phyloP scores from a whole-genome alignment of 2,888 invertebrate species.

The Keiferia lycopersicella region DNA sequence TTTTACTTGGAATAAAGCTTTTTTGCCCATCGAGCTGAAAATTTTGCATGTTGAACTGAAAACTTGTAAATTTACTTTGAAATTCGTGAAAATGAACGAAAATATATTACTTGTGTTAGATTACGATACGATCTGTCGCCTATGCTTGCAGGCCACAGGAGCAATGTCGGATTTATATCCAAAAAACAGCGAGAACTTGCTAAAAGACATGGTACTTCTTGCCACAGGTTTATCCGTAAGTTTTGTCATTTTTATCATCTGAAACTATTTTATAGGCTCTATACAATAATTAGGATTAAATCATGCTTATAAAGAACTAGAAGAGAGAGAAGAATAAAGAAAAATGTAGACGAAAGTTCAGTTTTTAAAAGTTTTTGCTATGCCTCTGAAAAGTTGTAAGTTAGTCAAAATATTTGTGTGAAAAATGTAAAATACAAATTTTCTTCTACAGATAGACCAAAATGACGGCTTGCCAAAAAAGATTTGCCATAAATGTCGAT shows the following conservation, averaged over 20 bases:
- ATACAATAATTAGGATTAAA: too few relatives aligned
- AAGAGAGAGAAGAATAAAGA: too few relatives aligned
- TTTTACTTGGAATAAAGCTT: background rate
- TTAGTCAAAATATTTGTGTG: too few relatives aligned
- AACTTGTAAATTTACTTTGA: background rate
- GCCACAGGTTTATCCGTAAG: conserved; percentile 34
- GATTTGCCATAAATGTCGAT: conserved; percentile 40
- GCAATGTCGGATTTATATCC: conserved; percentile 39
- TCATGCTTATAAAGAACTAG: too few relatives aligned
- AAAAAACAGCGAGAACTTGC: conserved; percentile 29
- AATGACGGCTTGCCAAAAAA: conserved; percentile 36
- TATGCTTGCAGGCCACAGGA: conserved; percentile 37
- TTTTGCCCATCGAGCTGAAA: background rate
- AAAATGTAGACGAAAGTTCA: too few relatives aligned
- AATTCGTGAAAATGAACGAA: conserved; percentile 34
- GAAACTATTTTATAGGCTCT: background rate
- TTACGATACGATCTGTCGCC: conserved; percentile 39
- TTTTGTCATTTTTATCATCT: background rate
- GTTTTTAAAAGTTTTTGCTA: too few relatives aligned
- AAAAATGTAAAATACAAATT: too few relatives aligned
- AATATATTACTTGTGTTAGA: conserved; percentile 37
- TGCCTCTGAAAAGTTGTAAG: too few relatives aligned
- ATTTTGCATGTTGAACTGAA: too few relatives aligned
- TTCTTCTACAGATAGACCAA: conserved; percentile 21
- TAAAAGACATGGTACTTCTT: conserved; percentile 34